Base-by-base conservation (phyloP, 1,140 invertebrate species). In the Drosophila hydei region DNA sequence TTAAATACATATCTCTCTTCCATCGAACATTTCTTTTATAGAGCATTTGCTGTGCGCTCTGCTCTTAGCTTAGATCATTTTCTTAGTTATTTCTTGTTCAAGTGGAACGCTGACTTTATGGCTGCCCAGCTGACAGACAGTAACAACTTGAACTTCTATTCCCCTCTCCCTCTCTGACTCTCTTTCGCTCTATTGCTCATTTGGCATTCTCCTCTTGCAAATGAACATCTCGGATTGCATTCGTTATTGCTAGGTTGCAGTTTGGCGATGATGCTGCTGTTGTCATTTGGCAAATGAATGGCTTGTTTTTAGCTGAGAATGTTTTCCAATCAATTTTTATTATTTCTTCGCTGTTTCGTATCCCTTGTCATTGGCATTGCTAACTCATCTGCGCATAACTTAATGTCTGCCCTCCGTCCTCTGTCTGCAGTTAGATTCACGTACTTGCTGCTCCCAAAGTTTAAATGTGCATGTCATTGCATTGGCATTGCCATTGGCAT, bases 311-410 rank as follows among this genome's bases (percentile, higher is more conserved):
- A 88, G 83, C 72, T 68, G 38, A 43, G 75, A 87, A 88, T 88
- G 83, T 88, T 88, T 88, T 91, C 77, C 89, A 91, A 91, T 91
- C 89, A 91, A 87, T 91, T 91, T 91, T 91, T 91, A 91, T 91
- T 50, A 75, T 67, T 81, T 64, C 65, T 68, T 25, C 64, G 73
- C 63, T 75, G 76, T 21, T 48, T 25, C 14, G 23, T 25, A 6
- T 42, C 48, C 23, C 78, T 83, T 78, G 79, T 75, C 77, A 85
- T 85, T 79, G 74, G 69, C 75, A 89, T 78, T 90, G 89, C 89
- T 84, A 91, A 91, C 89, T 91, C 89, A 91, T 91, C 89, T 91
- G 89, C 85, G 89, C 89, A 89, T 91, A 91, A 91, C 88, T 90
- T 91, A 91, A 90, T 91, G 85, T 74, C 68, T 63, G 42, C 52